Base-by-base conservation (phyloP, 2,888 invertebrate species). In the Orthosia gracilis region DNA sequence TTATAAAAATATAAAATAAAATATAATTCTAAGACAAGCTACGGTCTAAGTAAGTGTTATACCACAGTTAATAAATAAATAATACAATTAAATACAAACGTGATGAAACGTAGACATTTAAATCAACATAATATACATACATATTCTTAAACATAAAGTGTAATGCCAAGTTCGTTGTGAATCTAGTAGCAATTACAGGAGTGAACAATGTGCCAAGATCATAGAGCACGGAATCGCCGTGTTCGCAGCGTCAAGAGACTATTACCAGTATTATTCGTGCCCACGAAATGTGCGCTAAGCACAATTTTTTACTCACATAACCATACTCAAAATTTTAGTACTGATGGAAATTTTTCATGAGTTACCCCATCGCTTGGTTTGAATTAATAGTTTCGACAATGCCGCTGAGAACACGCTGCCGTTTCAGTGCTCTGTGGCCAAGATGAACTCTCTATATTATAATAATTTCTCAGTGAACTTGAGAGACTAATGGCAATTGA, bases 41-140 rank as follows among this genome's bases (percentile, higher is more conserved):
- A 80, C 62, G 23, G 55, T 64, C 66, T 61, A 80, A 76, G 65
- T 82, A 84, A 77, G 69, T 54, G 73, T 81, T 67, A 81, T 73
- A 84, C 84, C 81, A 88, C 80, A 88, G 77, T 76, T 69, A 52
- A 70, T 63, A 72, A 74, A 80, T 76, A 83, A 80, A 76, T 79
- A 75, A 69, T 78, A 76, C 66, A 74, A 63, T 66, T 45, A 47
- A 70, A 86, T 80, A 83, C 61, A 69, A 65, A 52, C 2, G 67
- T 68, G 67, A 73, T 77, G 69, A 85, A n/a, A 82, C 52, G 76
- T 63, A 72, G 76, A 68, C 15, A 61, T 64, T 66, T 64, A 82
- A 78, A 72, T 57, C 55, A 69, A 80, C 26, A 74, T 76, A 73
- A 66, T 78, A 69, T 76, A 85, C 61, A 85, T 71, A 71, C 77